Evolutionary conservation across 2,113 vertebrate genomes (phyloP).

Genomic region (Chascanopsetta lugubris): DNA sequence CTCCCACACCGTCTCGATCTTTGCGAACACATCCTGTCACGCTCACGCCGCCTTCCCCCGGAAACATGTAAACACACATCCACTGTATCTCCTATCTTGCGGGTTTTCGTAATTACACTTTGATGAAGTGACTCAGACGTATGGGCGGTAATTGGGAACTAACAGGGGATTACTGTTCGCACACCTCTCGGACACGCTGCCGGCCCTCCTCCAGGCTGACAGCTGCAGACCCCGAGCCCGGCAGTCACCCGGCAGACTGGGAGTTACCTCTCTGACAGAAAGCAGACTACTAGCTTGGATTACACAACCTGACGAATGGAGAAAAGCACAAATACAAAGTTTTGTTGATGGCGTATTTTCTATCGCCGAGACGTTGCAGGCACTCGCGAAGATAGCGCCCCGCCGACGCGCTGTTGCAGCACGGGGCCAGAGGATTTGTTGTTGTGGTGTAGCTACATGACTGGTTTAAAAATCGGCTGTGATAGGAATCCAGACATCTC

Average conservation of each 20-base stretch:
- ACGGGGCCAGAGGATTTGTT: no score
- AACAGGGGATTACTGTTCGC: neutral
- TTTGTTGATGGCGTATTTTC: slow-evolving; percentile 2
- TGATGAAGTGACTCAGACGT: neutral
- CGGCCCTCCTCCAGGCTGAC: slow-evolving; percentile 18
- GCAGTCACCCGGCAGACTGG: slow-evolving; percentile 55
- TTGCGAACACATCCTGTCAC: neutral
- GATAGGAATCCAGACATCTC: neutral
- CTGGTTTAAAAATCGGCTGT: neutral
- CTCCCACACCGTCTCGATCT: slow-evolving; percentile 11
- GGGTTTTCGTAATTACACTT: slow-evolving; percentile 8
- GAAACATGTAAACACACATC: slow-evolving; percentile 6
- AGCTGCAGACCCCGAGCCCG: slow-evolving; percentile 35
- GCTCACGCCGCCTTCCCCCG: neutral
- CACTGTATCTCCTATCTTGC: neutral
- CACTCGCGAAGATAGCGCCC: neutral
- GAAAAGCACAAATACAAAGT: neutral
- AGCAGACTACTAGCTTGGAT: neutral
- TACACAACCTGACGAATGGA: slow-evolving; percentile 1
- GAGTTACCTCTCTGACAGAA: slow-evolving; percentile 58
- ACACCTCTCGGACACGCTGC: slow-evolving; percentile 18
- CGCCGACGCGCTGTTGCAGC: neutral
- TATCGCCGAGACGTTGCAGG: no score
- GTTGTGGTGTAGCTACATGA: neutral
- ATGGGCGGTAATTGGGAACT: neutral